These are phyloP conservation scores for Crax fasciolata DNA, from an alignment of 2,797 vertebrate genomes.

Conservation along the genomic window DNA sequence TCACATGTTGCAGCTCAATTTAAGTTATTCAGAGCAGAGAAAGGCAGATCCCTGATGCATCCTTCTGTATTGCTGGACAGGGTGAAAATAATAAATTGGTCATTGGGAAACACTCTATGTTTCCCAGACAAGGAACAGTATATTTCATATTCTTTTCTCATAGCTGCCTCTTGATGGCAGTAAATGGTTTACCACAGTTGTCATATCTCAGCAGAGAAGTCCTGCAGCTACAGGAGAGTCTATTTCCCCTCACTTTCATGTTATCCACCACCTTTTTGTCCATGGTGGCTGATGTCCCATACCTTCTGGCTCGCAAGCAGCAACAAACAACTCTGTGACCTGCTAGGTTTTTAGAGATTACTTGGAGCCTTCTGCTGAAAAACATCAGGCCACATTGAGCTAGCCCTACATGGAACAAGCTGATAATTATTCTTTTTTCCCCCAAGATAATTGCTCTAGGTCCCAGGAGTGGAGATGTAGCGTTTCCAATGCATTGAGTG, in stretches of 20 bases:
- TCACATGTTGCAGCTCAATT: conserved; percentile 78
- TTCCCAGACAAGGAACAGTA: conserved; percentile 70
- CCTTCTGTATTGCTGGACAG: conserved; percentile 78
- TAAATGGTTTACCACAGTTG: conserved; percentile 81
- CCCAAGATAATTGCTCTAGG: conserved; percentile 10
- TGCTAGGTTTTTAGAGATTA: neutral
- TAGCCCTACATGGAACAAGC: neutral
- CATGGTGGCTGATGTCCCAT: conserved; percentile 36
- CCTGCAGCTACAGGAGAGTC: conserved; percentile 66
- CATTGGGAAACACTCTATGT: conserved; percentile 76
- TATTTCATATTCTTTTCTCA: conserved; percentile 80
- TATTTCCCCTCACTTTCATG: conserved; percentile 57
- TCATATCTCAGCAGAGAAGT: conserved; percentile 76
- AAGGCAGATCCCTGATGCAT: conserved; percentile 82
- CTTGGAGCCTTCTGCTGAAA: conserved; percentile 7
- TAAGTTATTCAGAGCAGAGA: conserved; percentile 81
- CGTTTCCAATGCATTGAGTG: neutral
- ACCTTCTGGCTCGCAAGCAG: conserved; percentile 22
- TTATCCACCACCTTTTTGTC: conserved; percentile 62
- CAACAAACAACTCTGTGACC: conserved; percentile 10
- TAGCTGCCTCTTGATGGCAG: conserved; percentile 83
- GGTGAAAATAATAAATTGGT: conserved; percentile 84
- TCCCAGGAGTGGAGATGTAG: conserved; percentile 31
- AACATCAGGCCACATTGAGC: neutral
- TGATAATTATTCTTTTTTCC: conserved; percentile 38